Percentiles rank a stretch among this genome's conserved stretches.
Conservation (phyloP, 2,797 vertebrate species). For the Macrochelys suwanniensis region DNA sequence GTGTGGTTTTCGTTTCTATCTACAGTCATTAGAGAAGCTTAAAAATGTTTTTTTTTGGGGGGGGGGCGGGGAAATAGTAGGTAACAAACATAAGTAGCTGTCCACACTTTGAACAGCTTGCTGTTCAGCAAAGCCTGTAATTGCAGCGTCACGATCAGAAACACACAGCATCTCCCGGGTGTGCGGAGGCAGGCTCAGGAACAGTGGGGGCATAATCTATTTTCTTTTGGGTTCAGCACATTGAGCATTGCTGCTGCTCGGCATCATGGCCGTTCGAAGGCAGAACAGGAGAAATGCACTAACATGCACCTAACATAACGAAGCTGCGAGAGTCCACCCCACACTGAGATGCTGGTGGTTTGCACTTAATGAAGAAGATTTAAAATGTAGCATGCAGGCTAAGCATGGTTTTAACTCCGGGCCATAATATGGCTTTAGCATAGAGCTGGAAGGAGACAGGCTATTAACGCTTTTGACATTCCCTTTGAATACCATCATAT, state of each 20-base stretch:
- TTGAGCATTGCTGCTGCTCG: not conserved
- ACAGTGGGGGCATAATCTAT: not conserved
- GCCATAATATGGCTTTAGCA: not conserved
- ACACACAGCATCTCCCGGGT: not conserved
- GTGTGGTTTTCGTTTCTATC: not conserved
- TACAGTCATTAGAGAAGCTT: not conserved
- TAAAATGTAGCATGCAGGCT: not conserved
- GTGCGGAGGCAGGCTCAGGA: not conserved
- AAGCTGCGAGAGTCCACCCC: not conserved
- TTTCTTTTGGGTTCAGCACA: not conserved
- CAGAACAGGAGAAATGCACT: not conserved
- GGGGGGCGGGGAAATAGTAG: fast-evolving
- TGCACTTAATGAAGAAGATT: not conserved
- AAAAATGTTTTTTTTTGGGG: not conserved
- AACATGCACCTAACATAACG: fast-evolving
- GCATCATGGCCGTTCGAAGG: not conserved
- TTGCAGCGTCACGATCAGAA: not conserved
- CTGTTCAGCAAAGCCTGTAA: not conserved
- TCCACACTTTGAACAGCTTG: fast-evolving
- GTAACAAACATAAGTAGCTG: fast-evolving
- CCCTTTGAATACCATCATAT: conserved; percentile 49
- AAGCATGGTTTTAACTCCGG: not conserved
- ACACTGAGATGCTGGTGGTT: fast-evolving
- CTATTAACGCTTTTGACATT: conserved; percentile 62
- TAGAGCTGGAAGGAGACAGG: conserved; percentile 1